These are phyloP conservation scores for Pithecia hirsuta DNA, from an alignment of 2,797 vertebrate genomes.

Conservation along the genomic window DNA sequence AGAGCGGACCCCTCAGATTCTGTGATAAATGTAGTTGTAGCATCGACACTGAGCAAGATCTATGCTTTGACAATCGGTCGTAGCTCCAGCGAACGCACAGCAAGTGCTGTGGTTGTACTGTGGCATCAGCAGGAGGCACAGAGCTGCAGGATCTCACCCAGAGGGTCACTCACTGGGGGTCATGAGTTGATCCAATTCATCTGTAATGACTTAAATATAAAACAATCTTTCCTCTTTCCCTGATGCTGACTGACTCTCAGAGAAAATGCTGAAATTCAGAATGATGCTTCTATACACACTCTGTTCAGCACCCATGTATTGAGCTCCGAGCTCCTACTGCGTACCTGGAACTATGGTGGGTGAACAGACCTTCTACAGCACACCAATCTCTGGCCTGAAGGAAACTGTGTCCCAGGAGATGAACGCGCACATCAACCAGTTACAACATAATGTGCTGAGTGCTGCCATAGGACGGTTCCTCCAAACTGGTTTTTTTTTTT, in stretches of 20 bases:
- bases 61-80: slow-evolving; percentile 22
- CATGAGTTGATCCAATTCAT: background rate
- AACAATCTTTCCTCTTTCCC: background rate
- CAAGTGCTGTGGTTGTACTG: accelerated
- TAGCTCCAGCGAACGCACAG: background rate
- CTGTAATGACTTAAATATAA: background rate
- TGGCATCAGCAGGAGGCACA: background rate
- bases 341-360: background rate
- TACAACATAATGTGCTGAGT: background rate
- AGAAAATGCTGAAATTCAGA: background rate
- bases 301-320: background rate
- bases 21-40: background rate
- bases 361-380: background rate
- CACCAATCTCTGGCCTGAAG: background rate
- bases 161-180: background rate
- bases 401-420: background rate
- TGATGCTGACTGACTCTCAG: background rate
- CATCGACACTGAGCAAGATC: slow-evolving; percentile 34
- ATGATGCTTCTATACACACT: background rate
- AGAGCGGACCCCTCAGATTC: background rate
- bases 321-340: background rate
- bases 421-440: too few relatives aligned
- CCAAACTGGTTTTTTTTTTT: background rate
- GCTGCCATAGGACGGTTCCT: background rate
- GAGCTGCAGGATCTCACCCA: background rate